Evolutionary conservation across 2,113 vertebrate species (phyloP), one percentile per base, ranked within the genome.

Genomic region (Empidonax traillii): DNA sequence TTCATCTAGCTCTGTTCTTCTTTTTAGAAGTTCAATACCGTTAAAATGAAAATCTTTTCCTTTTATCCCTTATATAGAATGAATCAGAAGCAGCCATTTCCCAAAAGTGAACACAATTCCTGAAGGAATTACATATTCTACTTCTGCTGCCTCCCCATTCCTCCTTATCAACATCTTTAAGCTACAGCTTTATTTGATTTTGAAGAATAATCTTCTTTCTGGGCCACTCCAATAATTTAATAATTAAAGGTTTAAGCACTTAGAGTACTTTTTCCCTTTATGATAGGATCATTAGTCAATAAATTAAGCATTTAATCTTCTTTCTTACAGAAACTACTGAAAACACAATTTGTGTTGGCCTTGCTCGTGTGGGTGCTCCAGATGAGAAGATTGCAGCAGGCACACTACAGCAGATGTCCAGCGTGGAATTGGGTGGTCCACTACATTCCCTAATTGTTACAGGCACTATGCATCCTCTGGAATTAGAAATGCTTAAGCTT

Each of bases 391-490:
- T 99, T 51, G 96, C 89, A 20, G 94, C 98, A 1, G 99, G 98
- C 39, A 98, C 98, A 0, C 89, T 99, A 4, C 72, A 56, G n/a
- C 98, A 99, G 75, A 98, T 99, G 98, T 96, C 96, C 43, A 98
- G 98, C 11, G 98, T 98, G 96, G 98, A 99, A 88, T 78, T 99
- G 10, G 99, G 99, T 0, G 96, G 89, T 5, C 99, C 99, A 1
- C 96, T 99, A 8, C 99, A 99, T 93, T 99, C 99, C 13, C 91
- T 99, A 97, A 96, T 99, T 14, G 93, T 99, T 67, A 99, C 99
- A 1, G 99, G 98, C 46, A 97, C 76, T 44, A 97, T 99, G 97
- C 99, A 99, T 96, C 99, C 99, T 0, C 96, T 99, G 96, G 99
- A 99, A 97, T 83, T 98, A 82, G 99, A 99, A 94, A 99, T 99